A percentile compares a stretch with the other conserved stretches of the same genome.
phyloP scores from a whole-genome alignment of 2,113 vertebrate genomes.

The Lepus timidus region DNA sequence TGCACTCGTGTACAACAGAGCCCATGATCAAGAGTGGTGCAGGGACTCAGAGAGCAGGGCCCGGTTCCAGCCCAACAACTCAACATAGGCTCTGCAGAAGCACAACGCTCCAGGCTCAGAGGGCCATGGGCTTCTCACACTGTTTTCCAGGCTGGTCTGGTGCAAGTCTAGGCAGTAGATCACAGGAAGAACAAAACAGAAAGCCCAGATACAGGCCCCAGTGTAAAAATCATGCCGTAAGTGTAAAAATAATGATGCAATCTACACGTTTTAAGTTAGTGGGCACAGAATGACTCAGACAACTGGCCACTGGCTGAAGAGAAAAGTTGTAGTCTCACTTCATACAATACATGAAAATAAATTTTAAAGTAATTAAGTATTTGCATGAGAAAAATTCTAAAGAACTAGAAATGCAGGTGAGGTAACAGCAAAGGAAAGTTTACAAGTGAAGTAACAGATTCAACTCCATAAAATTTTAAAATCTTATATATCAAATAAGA shows the following conservation, averaged over 20 bases:
- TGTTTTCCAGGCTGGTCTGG: not conserved
- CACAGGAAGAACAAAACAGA: not conserved
- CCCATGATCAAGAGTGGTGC: accelerated
- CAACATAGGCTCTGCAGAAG: not conserved
- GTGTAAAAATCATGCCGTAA: not conserved
- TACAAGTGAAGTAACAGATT: constrained; percentile 38
- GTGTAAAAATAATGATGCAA: too few relatives aligned
- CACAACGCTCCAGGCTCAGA: not conserved
- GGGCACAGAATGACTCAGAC: not conserved
- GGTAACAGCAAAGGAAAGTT: not conserved
- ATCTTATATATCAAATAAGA: constrained; percentile 26
- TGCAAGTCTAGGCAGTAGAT: not conserved
- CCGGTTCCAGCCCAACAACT: not conserved
- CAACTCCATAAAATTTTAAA: constrained; percentile 42
- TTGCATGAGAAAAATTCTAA: constrained; percentile 9
- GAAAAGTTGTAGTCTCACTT: constrained; percentile 8
- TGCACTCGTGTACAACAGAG: not conserved
- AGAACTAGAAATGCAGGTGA: not conserved
- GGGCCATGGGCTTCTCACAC: not conserved
- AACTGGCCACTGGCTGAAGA: not conserved
- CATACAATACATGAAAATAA: not conserved
- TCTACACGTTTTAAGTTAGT: not conserved
- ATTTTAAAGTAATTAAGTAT: not conserved
- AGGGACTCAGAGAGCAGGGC: not conserved
- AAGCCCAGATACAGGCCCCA: not conserved